Base-by-base conservation (phyloP, 1,140 invertebrate species). In the Caenorhabditis brenneri region DNA sequence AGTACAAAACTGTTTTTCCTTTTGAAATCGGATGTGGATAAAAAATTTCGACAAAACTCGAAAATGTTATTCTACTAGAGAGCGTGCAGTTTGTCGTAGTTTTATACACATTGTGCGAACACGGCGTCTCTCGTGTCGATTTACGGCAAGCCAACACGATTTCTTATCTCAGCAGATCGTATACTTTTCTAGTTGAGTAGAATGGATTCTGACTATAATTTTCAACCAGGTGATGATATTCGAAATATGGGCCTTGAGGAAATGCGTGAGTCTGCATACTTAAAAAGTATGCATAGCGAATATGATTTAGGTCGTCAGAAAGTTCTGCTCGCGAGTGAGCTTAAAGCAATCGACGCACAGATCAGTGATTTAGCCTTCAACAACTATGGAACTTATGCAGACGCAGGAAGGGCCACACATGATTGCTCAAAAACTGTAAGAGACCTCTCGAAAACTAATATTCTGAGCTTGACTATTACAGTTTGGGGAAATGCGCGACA, bases 371-470 rank as follows among this genome's bases (percentile, higher is more conserved):
- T 91, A 27, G 89, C 90, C 7, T 91, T 91, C 39, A 88, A 90
- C 53, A 91, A 91, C 60, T 91, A 91, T 51, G 51, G 90, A 58
- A 91, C 88, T 27, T 90, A 90, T 85, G 89, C 89, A 39, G 89
- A 91, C 85, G 89, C 89, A 22, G 89, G 89, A 5, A 82, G 90
- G 85, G 91, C 90, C 9, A 88, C 89, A 0, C 89, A 90, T 53
- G 60, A 90, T 79, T 90, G 89, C 74, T 89, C 82, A 29, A 86
- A 91, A 49, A 90, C 90, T 80, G 89, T 91, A 31, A 51, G 60
- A 48, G 15, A n/a, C n/a, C n/a, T n/a, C 15, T 78, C 24, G 4
- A 83, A 1, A 48, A 29, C 12, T 58, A 29, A 29, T 81, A 85
- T 33, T 22, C 6, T 16, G 10, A 46, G 15, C 15, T 10, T 80